Percentiles rank a stretch among this genome's conserved stretches.
Evolutionary conservation across 2,113 vertebrate genomes (phyloP).

Genomic region (Cephalopholis sonnerati): DNA sequence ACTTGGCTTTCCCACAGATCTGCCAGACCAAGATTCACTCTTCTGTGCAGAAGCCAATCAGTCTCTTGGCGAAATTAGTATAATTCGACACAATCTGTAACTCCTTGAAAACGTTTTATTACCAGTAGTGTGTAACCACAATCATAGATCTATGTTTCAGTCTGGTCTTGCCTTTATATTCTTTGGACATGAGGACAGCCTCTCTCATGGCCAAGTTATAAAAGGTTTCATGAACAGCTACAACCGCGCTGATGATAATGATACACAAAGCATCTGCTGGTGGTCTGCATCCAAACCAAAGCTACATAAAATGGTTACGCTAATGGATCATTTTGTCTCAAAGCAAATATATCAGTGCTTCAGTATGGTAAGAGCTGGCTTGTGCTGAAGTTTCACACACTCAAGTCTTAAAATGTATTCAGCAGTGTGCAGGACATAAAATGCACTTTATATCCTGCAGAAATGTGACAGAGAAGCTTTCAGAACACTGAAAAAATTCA

Average conservation of each 20-base stretch:
- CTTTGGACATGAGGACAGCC: constrained; percentile 33
- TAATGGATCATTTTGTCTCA: constrained; percentile 44
- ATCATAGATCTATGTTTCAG: constrained; percentile 48
- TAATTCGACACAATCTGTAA: constrained; percentile 49
- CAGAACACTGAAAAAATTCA: background rate
- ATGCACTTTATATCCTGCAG: background rate
- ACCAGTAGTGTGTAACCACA: constrained; percentile 54
- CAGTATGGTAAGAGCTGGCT: constrained; percentile 4
- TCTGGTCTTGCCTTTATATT: constrained; percentile 47
- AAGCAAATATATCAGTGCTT: constrained; percentile 46
- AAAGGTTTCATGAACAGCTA: constrained; percentile 43
- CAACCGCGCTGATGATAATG: constrained; percentile 35
- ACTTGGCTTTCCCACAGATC: constrained; percentile 58
- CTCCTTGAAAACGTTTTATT: constrained; percentile 47
- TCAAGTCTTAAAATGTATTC: constrained; percentile 1
- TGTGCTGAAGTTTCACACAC: constrained; percentile 20
- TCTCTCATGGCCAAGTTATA: constrained; percentile 34
- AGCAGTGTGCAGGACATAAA: constrained; percentile 1
- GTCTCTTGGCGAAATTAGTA: constrained; percentile 33
- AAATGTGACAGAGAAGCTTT: background rate
- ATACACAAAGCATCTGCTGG: constrained; percentile 51
- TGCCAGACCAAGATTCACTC: constrained; percentile 32
- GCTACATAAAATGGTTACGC: constrained; percentile 13
- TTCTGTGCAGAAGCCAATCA: constrained; percentile 6
- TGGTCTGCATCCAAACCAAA: constrained; percentile 50